Evolutionary conservation across 2,113 vertebrate species (phyloP), one percentile per base, ranked within the genome.

Genomic region (Melanostigma gelatinosum): DNA sequence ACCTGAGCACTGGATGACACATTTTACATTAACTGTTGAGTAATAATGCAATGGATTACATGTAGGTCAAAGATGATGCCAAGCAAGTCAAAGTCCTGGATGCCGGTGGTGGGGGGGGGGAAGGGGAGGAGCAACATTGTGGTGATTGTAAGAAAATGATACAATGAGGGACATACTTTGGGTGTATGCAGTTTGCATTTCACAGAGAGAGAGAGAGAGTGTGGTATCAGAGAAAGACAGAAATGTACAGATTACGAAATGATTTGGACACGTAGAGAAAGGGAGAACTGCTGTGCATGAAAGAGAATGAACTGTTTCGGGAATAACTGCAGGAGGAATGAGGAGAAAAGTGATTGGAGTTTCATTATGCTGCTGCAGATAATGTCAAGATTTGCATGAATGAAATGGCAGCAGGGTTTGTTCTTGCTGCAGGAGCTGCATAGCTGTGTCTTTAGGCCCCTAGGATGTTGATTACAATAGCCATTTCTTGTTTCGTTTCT

Each of bases 301-400:
- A 32, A 32, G 34, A 22, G 27, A 72, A 60, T 63, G 34, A 50
- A 81, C 4, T 58, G 54, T 27, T 11, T 6, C 10, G 12, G 38
- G 61, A 65, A 67, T 44, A 63, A 73, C 61, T 46, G 38, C 64
- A 63, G 60, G 24, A 54, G 15, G 46, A 66, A 27, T 60, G 13
- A 77, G 27, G 36, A 58, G 57, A 44, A 65, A 76, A 84, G 12
- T 61, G 72, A 67, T 62, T 64, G 32, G 46, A 52, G 71, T 76
- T 89, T 82, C 46, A 78, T 80, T 89, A 42, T 80, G 24, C 67
- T 83, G 80, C 66, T 50, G 36, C 6, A 36, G 64, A 61, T 92
- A 87, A 88, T 88, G 86, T 88, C 86, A 86, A 72, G 65, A 85
- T 91, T 89, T 84, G 67, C 84, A 89, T 90, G 67, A 82, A 92